phyloP scores from a whole-genome alignment of 2,888 invertebrate species.

The Suillia variegata region DNA sequence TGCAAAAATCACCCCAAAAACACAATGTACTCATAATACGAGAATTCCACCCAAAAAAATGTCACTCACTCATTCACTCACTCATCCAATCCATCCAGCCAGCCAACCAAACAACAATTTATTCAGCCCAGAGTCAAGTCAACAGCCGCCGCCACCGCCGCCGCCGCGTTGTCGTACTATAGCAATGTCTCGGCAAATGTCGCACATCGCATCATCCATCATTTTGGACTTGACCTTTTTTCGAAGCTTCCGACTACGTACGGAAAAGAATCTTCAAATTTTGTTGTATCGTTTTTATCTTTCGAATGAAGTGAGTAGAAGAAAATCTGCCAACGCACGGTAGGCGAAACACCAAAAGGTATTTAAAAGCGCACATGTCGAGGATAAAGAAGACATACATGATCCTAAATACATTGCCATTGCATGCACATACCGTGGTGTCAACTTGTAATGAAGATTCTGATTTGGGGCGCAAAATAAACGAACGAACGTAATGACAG shows the following conservation, averaged over 20 bases:
- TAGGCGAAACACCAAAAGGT: neutral
- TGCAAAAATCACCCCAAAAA: too few species aligned
- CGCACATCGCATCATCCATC: slow-evolving; percentile 60
- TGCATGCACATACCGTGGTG: neutral
- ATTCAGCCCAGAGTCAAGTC: slow-evolving; percentile 3
- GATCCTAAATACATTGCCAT: slow-evolving; percentile 4
- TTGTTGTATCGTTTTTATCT: slow-evolving; percentile 42
- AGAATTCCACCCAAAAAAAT: slow-evolving; percentile 29
- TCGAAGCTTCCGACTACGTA: slow-evolving; percentile 48
- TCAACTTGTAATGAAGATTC: slow-evolving; percentile 17
- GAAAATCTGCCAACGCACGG: slow-evolving; percentile 5
- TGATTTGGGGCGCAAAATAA: slow-evolving; percentile 1
- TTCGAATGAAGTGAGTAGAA: slow-evolving; percentile 4
- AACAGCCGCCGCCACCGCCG: slow-evolving; percentile 1
- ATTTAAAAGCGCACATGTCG: slow-evolving; percentile 35
- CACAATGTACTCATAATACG: too few species aligned
- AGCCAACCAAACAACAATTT: slow-evolving; percentile 34
- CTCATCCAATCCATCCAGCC: slow-evolving; percentile 10
- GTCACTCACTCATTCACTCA: slow-evolving; percentile 41
- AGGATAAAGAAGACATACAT: slow-evolving; percentile 22
- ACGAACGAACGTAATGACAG: slow-evolving; percentile 40
- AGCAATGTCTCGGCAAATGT: slow-evolving; percentile 38
- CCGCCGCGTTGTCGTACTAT: slow-evolving; percentile 23
- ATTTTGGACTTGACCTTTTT: slow-evolving; percentile 62
- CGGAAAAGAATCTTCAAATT: slow-evolving; percentile 50